Percentiles rank a stretch among this genome's conserved stretches.
Evolutionary conservation across 2,888 invertebrate genomes (phyloP).

Genomic region (Perdita meconis): DNA sequence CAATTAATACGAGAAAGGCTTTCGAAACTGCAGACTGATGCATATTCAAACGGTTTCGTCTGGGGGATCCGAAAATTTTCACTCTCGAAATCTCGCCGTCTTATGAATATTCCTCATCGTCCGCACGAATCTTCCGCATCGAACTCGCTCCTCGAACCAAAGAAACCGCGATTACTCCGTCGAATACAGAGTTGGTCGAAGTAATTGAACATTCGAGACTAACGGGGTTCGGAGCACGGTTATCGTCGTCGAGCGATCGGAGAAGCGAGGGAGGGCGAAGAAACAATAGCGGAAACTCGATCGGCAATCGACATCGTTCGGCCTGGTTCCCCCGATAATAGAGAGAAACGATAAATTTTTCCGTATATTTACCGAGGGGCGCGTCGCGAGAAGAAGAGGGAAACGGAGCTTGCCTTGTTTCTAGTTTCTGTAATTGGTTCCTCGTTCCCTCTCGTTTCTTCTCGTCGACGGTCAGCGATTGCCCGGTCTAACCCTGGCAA

Average conservation of each 20-base stretch:
- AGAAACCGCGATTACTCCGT: not conserved
- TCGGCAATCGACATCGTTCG: not conserved
- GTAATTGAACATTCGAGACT: not conserved
- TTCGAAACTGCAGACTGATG: not conserved
- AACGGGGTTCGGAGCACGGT: conserved; percentile 13
- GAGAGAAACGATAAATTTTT: conserved; percentile 22
- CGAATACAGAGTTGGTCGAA: not conserved
- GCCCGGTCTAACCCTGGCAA: conserved; percentile 46
- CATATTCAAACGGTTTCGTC: not conserved
- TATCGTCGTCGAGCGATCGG: conserved; percentile 9
- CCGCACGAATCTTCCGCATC: not conserved
- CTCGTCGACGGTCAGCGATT: conserved; percentile 26
- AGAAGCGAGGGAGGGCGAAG: too few relatives aligned
- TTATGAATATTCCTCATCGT: not conserved
- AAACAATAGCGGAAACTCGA: conserved; percentile 6
- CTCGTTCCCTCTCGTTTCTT: conserved; percentile 6
- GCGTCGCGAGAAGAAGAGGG: too few relatives aligned
- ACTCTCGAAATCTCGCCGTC: not conserved
- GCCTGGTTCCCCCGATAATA: conserved; percentile 9
- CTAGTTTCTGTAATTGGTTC: not conserved
- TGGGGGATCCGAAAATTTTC: not conserved
- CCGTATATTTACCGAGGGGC: not conserved
- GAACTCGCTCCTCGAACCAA: not conserved
- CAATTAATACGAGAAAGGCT: too few relatives aligned
- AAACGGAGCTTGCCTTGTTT: not conserved